Base-by-base conservation (phyloP, 2,888 invertebrate genomes). In the Galerucella calmariensis region DNA sequence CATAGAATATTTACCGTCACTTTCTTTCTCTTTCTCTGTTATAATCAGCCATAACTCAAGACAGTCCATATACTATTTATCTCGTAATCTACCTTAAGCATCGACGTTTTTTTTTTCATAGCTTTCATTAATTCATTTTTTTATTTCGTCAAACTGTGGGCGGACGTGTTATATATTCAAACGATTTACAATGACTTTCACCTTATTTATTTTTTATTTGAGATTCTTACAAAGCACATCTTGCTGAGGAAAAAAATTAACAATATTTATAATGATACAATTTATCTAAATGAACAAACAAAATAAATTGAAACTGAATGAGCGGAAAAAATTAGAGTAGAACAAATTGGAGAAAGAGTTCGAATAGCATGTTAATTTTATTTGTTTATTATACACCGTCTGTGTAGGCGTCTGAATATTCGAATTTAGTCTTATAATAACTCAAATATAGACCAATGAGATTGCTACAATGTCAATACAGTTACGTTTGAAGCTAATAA, bases 101-200 rank as follows among this genome's bases (percentile, higher is more conserved):
- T 61, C 61, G 27, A 11, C 10, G 14, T 61, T 62, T 62, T 27
- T 20, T 20, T 12, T 59, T 24, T 62, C 35, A 62, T 62, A 12
- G 62, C 27, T 62, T 41, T 62, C 62, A 62, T 27, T 62, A 62
- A 62, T 27, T 62, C 14, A 62, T 27, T 62, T 62, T 62, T 62
- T 62, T 35, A 12, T 27, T 35, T 41, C 41, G 6, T 51, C 51
- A n/a, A 51, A 51, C 62, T 35, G 62, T 62, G 62, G 62, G 62
- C 62, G 62, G 62, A 62, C 27, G 27, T 58, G 20, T 62, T 35
- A 62, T 12, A 62, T 27, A 62, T 62, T 62, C 62, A 62, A 62
- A 35, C n/a, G 12, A 62, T 5, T n/a, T n/a, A 62, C 9, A 27
- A 41, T 41, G 8, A 41, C 62, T 62, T 62, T 62, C 62, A 27